Evolutionary conservation across 2,113 vertebrate genomes (phyloP).

Genomic region (Ailurus styani): DNA sequence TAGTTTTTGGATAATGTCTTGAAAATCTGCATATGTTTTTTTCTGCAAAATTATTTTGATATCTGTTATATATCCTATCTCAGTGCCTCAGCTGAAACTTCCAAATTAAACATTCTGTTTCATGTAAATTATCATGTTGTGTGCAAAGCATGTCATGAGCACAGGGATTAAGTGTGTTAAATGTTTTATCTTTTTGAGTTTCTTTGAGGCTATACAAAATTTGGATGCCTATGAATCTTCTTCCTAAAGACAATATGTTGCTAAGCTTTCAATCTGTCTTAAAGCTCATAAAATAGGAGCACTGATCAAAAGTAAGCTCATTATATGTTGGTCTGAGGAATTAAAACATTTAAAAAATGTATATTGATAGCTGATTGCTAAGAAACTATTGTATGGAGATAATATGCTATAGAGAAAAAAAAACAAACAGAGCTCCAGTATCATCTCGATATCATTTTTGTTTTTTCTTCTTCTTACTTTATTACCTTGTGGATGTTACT

Average conservation of each 20-base stretch:
- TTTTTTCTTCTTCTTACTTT: neutral
- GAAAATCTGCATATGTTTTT: slow-evolving; percentile 5
- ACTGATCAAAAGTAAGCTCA: neutral
- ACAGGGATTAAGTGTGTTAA: neutral
- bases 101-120: slow-evolving; percentile 48
- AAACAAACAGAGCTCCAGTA: neutral
- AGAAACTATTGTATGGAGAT: neutral
- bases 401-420: neutral
- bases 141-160: neutral
- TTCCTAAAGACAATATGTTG: neutral
- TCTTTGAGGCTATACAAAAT: neutral
- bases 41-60: neutral
- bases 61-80: slow-evolving; percentile 3
- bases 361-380: neutral
- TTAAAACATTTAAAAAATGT: neutral
- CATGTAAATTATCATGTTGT: slow-evolving; percentile 24
- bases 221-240: neutral
- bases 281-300: neutral
- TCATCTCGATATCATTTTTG: neutral
- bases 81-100: slow-evolving; percentile 16
- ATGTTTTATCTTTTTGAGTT: neutral
- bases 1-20: neutral
- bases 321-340: neutral
- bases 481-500: neutral
- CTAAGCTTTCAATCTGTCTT: slow-evolving; percentile 2